Evolutionary conservation across 1,140 invertebrate genomes (phyloP), one percentile per base, ranked within the genome.

Genomic region (Drosophila simulans): DNA sequence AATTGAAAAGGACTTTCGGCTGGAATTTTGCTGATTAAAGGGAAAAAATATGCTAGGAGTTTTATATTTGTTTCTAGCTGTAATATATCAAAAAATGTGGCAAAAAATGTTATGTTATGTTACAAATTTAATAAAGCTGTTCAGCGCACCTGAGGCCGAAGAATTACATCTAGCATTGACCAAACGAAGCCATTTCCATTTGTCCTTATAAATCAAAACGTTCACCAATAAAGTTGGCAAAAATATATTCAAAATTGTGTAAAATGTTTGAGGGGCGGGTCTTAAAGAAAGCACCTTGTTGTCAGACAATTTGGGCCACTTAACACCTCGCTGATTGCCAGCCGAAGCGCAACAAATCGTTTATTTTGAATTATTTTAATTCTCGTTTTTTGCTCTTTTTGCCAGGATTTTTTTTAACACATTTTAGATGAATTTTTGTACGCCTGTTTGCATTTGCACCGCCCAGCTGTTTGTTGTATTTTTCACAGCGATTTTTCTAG

Each of bases 361-460:
- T 86, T 88, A 79, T 76, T 49, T 82, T 51, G 58, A 88, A 76
- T 88, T 83, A 86, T 82, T 83, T 86, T 86, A 79, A 86, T 82
- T 86, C 69, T 37, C 31, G 42, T 5, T 39, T 45, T 66, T 53
- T 27, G 7, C 48, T 5, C 8, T 52, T 55, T 35, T 60, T 51
- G 43, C 13, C 35, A 46, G 31, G 7, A 20, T 40, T 46, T 54
- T 42, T 53, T 58, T 49, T 1, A 54, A 55, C 20, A 66, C 48
- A 64, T 68, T 65, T 77, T 77, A 62, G 78, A 76, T 45, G 60
- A 58, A 78, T 88, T 70, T 66, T 77, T 31, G 35, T 73, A 59
- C 59, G 69, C 74, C 66, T 85, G 77, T 80, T 85, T 80, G 77
- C 77, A 66, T 74, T 74, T 69, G 45, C 65, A 56, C 31, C 62